These are phyloP conservation scores for Xestoiulus laeticollis DNA, from an alignment of 2,888 invertebrate species.

Conservation along the genomic window DNA sequence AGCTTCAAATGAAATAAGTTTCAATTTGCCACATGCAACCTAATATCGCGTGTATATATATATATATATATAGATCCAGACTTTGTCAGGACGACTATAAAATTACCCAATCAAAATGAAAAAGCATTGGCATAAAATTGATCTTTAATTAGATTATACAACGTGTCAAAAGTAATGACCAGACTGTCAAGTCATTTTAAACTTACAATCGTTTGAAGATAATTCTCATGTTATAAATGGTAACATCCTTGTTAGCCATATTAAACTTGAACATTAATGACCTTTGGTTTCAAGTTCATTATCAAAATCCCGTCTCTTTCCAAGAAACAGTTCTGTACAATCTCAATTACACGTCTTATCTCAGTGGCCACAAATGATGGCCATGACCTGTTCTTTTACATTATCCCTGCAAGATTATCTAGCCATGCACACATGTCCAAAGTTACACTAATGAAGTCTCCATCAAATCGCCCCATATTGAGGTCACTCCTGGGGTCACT, in stretches of 20 bases:
- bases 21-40: too few species aligned
- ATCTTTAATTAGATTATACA: not conserved
- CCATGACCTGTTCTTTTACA: not conserved
- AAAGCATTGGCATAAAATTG: too few species aligned
- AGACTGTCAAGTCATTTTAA: not conserved
- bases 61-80: not conserved
- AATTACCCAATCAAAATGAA: not conserved
- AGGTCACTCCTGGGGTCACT: not conserved
- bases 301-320: conserved; percentile 4
- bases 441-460: not conserved
- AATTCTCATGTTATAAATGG: not conserved
- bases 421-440: not conserved
- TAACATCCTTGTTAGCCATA: conserved; percentile 24
- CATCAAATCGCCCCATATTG: not conserved
- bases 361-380: conserved; percentile 2
- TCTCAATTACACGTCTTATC: not conserved
- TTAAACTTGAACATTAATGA: conserved; percentile 24
- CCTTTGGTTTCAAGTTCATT: conserved; percentile 35
- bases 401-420: not conserved
- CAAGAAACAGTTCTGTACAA: not conserved
- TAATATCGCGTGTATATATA: not conserved
- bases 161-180: conserved; percentile 8
- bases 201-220: not conserved
- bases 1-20: too few species aligned
- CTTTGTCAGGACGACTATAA: not conserved